Evolutionary conservation across 2,888 invertebrate genomes (phyloP).

Genomic region (Drosophila subquinaria): DNA sequence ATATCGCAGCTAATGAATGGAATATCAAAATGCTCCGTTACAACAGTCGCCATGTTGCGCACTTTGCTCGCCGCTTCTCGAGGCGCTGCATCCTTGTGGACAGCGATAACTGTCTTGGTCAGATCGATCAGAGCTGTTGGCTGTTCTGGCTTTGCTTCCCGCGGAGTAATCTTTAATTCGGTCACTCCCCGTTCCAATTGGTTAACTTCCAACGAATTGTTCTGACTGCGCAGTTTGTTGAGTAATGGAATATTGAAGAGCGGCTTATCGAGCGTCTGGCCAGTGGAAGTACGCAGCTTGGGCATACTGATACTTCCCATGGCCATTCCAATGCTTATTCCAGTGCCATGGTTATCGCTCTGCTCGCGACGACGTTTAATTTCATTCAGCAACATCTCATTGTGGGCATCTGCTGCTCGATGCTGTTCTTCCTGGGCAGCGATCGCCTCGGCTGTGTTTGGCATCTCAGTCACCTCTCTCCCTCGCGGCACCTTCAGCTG

Average conservation of each 20-base stretch:
- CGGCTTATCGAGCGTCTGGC: conserved; percentile 17
- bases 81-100: conserved; percentile 42
- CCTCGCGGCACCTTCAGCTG: conserved; percentile 46
- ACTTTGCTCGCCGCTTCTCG: conserved; percentile 57
- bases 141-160: not conserved
- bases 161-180: conserved; percentile 35
- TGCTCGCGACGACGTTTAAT: conserved; percentile 35
- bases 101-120: conserved; percentile 71
- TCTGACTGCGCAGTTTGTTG: conserved; percentile 37
- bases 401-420: conserved; percentile 43
- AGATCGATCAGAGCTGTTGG: conserved; percentile 70
- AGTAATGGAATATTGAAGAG: conserved; percentile 61
- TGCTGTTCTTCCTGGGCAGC: conserved; percentile 34
- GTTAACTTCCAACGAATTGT: conserved; percentile 27
- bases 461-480: not conserved
- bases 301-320: conserved; percentile 59
- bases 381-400: conserved; percentile 49
- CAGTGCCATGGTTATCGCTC: conserved; percentile 13
- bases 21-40: conserved; percentile 54
- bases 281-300: conserved; percentile 36
- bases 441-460: conserved; percentile 6
- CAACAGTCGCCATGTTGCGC: conserved; percentile 15
- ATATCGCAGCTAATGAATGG: conserved; percentile 67
- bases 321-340: not conserved
- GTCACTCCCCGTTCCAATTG: conserved; percentile 36